phyloP scores from a whole-genome alignment of 2,797 vertebrate genomes.

The Macropodus opercularis region DNA sequence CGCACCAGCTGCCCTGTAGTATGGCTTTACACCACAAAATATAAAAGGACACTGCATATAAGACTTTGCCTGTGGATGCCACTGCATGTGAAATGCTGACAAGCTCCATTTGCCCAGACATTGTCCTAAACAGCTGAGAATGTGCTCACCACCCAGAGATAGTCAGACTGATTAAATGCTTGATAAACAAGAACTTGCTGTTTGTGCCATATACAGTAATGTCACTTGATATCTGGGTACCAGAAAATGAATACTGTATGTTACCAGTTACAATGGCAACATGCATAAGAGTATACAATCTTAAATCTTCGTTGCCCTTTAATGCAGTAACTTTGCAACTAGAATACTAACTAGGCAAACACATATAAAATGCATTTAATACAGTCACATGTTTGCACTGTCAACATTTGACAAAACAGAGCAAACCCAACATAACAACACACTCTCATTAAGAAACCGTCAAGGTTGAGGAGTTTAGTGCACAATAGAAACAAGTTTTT shows the following conservation, averaged over 20 bases:
- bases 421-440: too few relatives aligned
- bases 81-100: not conserved
- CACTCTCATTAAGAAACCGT: too few relatives aligned
- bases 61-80: too few relatives aligned
- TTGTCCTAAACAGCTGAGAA: not conserved
- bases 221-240: constrained; percentile 34
- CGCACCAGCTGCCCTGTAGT: not conserved
- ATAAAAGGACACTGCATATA: not conserved
- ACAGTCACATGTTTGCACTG: not conserved
- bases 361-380: too few relatives aligned
- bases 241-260: constrained; percentile 38
- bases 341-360: too few relatives aligned
- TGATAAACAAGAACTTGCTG: constrained; percentile 29
- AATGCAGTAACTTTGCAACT: not conserved
- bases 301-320: constrained; percentile 12
- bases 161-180: not conserved
- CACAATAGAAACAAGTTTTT: too few relatives aligned
- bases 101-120: not conserved
- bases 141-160: not conserved
- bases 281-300: constrained; percentile 13
- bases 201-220: constrained; percentile 23
- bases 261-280: constrained; percentile 6
- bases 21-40: not conserved
- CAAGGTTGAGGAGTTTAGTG: too few relatives aligned
- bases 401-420: too few relatives aligned